Evolutionary conservation across 2,113 vertebrate genomes (phyloP).

Genomic region (Geothlypis trichas): DNA sequence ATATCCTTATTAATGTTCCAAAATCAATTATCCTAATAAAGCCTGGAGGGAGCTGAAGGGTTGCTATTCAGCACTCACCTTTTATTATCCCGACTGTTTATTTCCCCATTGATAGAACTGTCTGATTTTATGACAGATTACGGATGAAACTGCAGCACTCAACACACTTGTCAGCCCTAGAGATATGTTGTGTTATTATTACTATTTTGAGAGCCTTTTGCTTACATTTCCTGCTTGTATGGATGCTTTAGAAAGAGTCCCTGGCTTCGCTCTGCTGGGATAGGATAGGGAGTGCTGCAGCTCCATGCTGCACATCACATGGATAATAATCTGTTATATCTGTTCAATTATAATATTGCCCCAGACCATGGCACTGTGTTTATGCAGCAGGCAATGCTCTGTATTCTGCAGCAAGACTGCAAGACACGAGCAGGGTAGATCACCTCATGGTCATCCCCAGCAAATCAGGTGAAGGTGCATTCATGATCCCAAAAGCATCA

Average conservation of each 20-base stretch:
- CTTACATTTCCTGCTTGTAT: background rate
- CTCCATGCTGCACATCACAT: background rate
- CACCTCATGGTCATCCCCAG: background rate
- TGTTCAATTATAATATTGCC: constrained; percentile 62
- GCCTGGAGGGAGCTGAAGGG: constrained; percentile 71
- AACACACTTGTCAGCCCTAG: constrained; percentile 50
- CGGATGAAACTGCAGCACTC: constrained; percentile 44
- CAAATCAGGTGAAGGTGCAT: background rate
- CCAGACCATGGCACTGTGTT: background rate
- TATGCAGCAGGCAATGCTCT: constrained; percentile 8
- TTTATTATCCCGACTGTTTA: constrained; percentile 58
- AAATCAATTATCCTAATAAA: constrained; percentile 89
- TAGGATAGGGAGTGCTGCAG: background rate
- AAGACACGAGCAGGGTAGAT: background rate
- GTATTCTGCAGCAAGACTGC: constrained; percentile 15
- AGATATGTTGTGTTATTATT: constrained; percentile 56
- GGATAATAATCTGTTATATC: constrained; percentile 36
- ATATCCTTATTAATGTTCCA: constrained; percentile 88
- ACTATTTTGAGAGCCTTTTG: constrained; percentile 40
- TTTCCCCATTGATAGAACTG: constrained; percentile 65
- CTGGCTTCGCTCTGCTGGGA: background rate
- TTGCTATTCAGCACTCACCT: constrained; percentile 55
- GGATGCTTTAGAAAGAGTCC: constrained; percentile 15
- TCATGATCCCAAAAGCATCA: background rate
- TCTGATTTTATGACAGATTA: constrained; percentile 67